Base-by-base conservation (phyloP, 2,113 vertebrate genomes). In the Xenopus laevis region DNA sequence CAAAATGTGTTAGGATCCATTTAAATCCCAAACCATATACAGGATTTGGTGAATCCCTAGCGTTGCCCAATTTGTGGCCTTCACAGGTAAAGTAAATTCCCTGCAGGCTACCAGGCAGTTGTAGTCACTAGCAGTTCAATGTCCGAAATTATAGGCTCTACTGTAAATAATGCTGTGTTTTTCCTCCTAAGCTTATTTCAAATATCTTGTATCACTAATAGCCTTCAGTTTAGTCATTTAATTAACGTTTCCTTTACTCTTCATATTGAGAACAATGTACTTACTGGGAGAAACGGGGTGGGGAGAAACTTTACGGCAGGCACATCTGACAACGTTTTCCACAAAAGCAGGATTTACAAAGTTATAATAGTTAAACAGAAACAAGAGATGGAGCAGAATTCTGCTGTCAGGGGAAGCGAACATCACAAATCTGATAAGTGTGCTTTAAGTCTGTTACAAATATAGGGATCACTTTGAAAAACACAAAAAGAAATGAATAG, bases 281-380 rank as follows among this genome's bases (percentile, higher is more conserved):
- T 50, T 50, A 50, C 65, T 68, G 47, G 52, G 63, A 46, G 63
- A 46, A 68, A 23, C 7, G n/a, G 58, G 66, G 73, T 63, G 66
- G 68, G 72, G 59, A 75, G 66, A 44, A 68, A 23, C 45, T 63
- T 21, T 21, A 69, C 63, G 68, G 73, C 73, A 69, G 58, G 66
- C 58, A 76, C 66, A 63, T 63, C 27, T 76, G 21, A 76, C 73
- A 76, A 69, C 69, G 50, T 62, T 76, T 50, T 63, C 68, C 30
- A 62, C 65, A 46, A 75, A 46, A 57, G 65, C 17, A 44, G 46
- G 65, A 69, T 75, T 63, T 75, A 68, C 58, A 20, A 68, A 75
- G 58, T 57, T 50, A 71, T 21, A 20, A 5, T 63, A 76, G 18
- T 76, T 55, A 55, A 69, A 69, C 59, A 69, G 67, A 63, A 69